Evolutionary conservation across 2,797 vertebrate genomes (phyloP).

Genomic region (Orestias chungarensis): DNA sequence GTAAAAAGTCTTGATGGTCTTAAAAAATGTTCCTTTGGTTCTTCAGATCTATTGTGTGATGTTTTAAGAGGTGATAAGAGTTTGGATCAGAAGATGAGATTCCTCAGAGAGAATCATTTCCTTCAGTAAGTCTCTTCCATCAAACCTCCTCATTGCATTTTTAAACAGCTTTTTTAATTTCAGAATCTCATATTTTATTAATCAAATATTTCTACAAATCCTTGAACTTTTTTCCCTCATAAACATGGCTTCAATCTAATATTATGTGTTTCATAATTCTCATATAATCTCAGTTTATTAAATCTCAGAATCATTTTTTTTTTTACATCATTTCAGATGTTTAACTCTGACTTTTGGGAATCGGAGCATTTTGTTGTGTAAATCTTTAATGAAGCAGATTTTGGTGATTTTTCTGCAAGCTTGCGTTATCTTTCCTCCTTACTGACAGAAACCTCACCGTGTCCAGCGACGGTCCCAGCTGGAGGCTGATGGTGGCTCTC

Average conservation of each 20-base stretch:
- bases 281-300: too few species aligned
- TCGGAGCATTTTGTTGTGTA: too few species aligned
- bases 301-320: too few species aligned
- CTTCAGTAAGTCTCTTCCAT: slow-evolving; percentile 76
- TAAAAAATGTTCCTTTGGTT: neutral
- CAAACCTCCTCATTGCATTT: neutral
- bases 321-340: too few species aligned
- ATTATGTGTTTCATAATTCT: too few species aligned
- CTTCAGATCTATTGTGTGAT: slow-evolving; percentile 68
- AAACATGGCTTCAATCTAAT: too few species aligned
- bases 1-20: neutral
- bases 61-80: slow-evolving; percentile 75
- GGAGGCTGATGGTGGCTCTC: slow-evolving; percentile 88
- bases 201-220: too few species aligned
- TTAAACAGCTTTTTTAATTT: too few species aligned
- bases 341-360: too few species aligned
- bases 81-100: slow-evolving; percentile 84
- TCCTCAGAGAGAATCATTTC: slow-evolving; percentile 84
- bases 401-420: neutral
- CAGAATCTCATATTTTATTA: too few species aligned
- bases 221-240: too few species aligned
- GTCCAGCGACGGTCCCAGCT: slow-evolving; percentile 89
- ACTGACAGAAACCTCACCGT: slow-evolving; percentile 87
- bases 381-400: neutral
- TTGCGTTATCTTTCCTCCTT: neutral